Evolutionary conservation across 2,113 vertebrate species (phyloP).

Genomic region (Gallinago undulata): DNA sequence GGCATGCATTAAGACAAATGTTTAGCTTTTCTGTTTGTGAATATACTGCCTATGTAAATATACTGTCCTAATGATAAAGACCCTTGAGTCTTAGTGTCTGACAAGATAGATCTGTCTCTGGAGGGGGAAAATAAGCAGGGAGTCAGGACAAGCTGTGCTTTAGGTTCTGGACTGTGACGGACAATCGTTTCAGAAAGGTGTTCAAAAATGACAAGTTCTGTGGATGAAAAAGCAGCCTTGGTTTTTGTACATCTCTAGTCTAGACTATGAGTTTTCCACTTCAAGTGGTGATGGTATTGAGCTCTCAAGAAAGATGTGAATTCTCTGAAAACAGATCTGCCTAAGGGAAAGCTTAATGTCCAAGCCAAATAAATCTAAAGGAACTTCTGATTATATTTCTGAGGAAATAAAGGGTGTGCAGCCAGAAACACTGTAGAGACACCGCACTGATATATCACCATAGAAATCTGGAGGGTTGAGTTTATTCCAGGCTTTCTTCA

Average conservation of each 20-base stretch:
- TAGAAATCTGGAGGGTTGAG: background rate
- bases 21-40: background rate
- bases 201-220: background rate
- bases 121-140: background rate
- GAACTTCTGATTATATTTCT: background rate
- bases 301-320: background rate
- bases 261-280: background rate
- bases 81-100: background rate
- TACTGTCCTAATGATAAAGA: background rate
- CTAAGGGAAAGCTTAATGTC: background rate
- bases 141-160: background rate
- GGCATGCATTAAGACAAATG: background rate
- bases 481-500: background rate
- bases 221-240: background rate
- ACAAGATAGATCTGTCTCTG: fast-evolving
- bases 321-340: background rate
- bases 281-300: background rate
- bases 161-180: background rate
- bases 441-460: background rate
- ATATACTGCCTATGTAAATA: background rate
- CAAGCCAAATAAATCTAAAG: background rate
- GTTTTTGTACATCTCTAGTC: background rate
- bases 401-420: background rate
- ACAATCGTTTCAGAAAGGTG: background rate
- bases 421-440: background rate